A percentile compares a stretch with the other conserved stretches of the same genome.
phyloP scores from a whole-genome alignment of 2,797 vertebrate species.

The Eulemur coronatus region DNA sequence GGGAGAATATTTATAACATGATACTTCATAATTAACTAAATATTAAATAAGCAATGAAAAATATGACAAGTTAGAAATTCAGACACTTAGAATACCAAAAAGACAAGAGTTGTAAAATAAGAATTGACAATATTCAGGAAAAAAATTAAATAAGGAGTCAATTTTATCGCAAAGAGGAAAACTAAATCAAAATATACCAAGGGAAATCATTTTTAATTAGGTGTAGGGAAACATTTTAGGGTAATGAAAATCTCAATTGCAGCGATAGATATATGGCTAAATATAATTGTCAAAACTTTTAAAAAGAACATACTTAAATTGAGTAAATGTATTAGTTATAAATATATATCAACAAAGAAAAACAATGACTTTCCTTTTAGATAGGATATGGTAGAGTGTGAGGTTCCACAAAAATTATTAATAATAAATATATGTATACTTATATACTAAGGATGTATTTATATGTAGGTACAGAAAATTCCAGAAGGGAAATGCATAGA shows the following conservation, averaged over 20 bases:
- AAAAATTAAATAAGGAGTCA: background rate
- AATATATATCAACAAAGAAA: background rate
- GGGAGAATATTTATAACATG: background rate
- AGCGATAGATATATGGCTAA: background rate
- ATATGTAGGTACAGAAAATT: background rate
- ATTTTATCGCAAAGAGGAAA: background rate
- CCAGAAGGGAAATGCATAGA: background rate
- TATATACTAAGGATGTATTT: background rate
- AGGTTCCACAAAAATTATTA: background rate
- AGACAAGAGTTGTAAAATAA: background rate
- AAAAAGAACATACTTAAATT: background rate
- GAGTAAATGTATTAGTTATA: background rate
- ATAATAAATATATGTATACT: background rate
- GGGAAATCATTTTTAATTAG: background rate
- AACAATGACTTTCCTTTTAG: background rate
- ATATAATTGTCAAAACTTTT: background rate
- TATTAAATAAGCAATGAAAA: background rate
- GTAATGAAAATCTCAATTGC: background rate
- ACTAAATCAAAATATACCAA: background rate
- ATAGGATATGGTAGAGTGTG: background rate
- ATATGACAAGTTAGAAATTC: background rate
- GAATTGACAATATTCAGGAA: background rate
- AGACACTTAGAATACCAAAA: background rate
- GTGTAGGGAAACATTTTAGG: background rate
- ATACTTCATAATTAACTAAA: background rate